Conservation (phyloP, 2,888 invertebrate species). For the Euplagia quadripunctaria region DNA sequence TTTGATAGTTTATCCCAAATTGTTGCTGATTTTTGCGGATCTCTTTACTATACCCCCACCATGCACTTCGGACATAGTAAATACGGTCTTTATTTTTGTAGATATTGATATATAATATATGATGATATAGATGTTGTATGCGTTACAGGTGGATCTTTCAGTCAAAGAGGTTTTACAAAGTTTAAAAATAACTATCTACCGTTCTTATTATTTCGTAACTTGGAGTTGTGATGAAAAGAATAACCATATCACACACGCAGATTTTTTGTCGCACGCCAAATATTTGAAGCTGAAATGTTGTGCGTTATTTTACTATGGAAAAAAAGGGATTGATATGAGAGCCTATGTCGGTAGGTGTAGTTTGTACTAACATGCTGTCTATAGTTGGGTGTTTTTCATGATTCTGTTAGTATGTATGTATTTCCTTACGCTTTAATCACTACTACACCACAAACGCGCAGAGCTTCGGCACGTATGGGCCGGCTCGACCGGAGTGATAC, state of each 20-base stretch:
- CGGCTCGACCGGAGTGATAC: no score
- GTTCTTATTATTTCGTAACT: constrained; percentile 85
- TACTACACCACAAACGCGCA: no score
- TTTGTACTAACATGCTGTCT: neutral
- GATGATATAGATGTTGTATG: no score
- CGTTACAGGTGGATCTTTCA: constrained; percentile 83
- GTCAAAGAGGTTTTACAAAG: constrained; percentile 74
- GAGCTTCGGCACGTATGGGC: no score
- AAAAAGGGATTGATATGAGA: constrained; percentile 76
- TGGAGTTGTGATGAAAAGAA: constrained; percentile 74
- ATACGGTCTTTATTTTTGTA: no score
- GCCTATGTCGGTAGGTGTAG: constrained; percentile 74
- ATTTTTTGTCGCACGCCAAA: constrained; percentile 82
- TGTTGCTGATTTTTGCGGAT: no score
- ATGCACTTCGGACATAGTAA: no score
- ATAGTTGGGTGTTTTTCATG: neutral
- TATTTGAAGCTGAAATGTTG: constrained; percentile 81
- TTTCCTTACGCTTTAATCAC: no score
- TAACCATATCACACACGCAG: constrained; percentile 72
- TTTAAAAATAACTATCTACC: constrained; percentile 79
- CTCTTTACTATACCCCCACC: no score
- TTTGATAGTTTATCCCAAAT: no score
- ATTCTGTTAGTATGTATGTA: no score
- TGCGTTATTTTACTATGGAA: constrained; percentile 87
- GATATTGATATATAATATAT: no score